Conservation (phyloP, 2,113 vertebrate genomes). For the Eurystomus gularis region DNA sequence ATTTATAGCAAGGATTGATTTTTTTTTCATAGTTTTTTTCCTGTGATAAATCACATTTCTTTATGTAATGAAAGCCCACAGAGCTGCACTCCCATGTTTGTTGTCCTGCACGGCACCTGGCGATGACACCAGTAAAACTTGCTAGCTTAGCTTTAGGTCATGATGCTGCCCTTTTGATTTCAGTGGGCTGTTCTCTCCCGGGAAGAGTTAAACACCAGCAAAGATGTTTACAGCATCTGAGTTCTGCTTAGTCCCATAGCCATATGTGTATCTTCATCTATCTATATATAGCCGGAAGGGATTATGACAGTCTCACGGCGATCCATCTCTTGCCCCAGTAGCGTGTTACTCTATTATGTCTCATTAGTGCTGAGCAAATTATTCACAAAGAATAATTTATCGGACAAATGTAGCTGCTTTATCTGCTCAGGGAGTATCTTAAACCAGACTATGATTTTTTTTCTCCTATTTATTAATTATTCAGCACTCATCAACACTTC, state of each 20-base stretch:
- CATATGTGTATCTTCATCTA: fast-evolving
- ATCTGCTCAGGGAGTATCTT: background rate
- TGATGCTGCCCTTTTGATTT: background rate
- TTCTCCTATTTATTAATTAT: background rate
- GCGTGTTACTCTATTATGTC: background rate
- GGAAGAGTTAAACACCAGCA: background rate
- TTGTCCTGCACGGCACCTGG: background rate
- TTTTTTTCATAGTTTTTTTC: background rate
- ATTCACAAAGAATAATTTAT: background rate
- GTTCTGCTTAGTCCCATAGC: background rate
- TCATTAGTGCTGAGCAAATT: background rate
- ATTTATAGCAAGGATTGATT: background rate
- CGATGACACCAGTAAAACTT: background rate
- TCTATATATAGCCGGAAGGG: background rate
- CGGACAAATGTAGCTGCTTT: background rate
- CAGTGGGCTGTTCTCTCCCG: fast-evolving
- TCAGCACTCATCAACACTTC: background rate
- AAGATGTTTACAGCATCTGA: background rate
- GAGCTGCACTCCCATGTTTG: background rate
- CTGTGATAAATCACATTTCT: background rate
- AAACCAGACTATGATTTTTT: background rate
- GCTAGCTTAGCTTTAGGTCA: background rate
- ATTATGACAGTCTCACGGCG: background rate
- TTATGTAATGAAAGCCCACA: background rate
- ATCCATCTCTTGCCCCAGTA: background rate